Conservation (phyloP, 2,888 invertebrate species). For the Rhimphoctona megacephalus region DNA sequence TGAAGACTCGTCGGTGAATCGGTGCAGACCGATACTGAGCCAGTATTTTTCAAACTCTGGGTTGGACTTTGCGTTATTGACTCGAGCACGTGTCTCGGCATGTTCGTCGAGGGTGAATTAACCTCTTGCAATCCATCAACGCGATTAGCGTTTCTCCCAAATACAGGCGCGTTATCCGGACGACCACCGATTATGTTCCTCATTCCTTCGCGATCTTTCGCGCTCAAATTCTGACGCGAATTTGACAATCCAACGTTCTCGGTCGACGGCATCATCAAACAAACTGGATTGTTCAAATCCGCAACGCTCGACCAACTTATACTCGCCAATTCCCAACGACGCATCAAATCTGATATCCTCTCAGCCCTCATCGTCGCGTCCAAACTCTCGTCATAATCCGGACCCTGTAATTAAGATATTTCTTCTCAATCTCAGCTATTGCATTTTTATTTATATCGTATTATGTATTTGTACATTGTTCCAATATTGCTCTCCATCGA, state of each 20-base stretch:
- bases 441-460: not conserved
- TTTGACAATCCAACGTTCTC: conserved; percentile 59
- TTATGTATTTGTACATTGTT: not conserved
- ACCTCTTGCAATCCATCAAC: conserved; percentile 81
- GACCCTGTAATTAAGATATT: conserved; percentile 87
- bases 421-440: too few relatives aligned
- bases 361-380: conserved; percentile 90
- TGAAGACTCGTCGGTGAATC: conserved; percentile 75
- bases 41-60: conserved; percentile 78
- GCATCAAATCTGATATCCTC: conserved; percentile 89
- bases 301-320: conserved; percentile 83
- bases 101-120: conserved; percentile 79
- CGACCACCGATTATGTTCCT: conserved; percentile 82
- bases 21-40: conserved; percentile 74
- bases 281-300: conserved; percentile 72
- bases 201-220: conserved; percentile 82
- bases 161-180: conserved; percentile 82
- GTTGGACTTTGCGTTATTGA: conserved; percentile 83
- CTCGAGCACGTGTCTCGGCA: conserved; percentile 82
- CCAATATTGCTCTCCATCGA: not conserved
- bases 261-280: conserved; percentile 62
- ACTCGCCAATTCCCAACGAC: conserved; percentile 92
- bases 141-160: conserved; percentile 79
- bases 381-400: conserved; percentile 91
- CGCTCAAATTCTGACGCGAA: conserved; percentile 75